Conservation (phyloP, 2,888 invertebrate species). For the Phortica okadai region DNA sequence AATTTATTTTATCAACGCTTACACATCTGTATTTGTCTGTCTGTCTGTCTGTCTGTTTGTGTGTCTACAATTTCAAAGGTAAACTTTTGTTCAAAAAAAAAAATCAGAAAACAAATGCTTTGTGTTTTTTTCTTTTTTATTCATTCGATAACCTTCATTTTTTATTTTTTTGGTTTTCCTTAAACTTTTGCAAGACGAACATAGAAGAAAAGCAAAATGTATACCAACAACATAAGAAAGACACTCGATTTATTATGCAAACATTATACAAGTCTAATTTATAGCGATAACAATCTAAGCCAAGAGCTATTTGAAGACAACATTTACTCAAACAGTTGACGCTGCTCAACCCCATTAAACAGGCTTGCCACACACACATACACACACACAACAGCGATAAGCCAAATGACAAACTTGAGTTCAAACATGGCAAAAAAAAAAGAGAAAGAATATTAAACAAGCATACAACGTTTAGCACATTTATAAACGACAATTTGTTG, state of each 20-base stretch:
- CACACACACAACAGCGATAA: not conserved
- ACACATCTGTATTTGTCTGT: not conserved
- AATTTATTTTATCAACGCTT: not conserved
- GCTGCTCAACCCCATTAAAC: too few species aligned
- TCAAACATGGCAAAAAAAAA: conserved; percentile 25
- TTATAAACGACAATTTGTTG: conserved; percentile 27
- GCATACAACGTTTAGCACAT: conserved; percentile 25
- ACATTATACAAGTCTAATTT: conserved; percentile 53
- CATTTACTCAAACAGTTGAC: not conserved
- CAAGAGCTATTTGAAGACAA: conserved; percentile 12
- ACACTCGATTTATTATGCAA: conserved; percentile 39
- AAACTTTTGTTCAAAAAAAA: not conserved
- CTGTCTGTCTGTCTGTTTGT: not conserved
- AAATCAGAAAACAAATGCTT: not conserved
- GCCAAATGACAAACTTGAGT: not conserved
- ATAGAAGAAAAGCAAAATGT: not conserved
- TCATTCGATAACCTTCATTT: not conserved
- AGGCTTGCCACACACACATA: not conserved
- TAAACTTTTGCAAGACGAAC: not conserved
- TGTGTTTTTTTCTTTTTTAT: not conserved
- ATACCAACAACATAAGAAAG: not conserved
- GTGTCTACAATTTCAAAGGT: conserved; percentile 1
- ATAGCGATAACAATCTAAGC: conserved; percentile 42
- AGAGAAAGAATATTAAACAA: conserved; percentile 39
- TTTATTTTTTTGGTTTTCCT: not conserved